Conservation (phyloP, 2,797 vertebrate species). For the Squalus acanthias region DNA sequence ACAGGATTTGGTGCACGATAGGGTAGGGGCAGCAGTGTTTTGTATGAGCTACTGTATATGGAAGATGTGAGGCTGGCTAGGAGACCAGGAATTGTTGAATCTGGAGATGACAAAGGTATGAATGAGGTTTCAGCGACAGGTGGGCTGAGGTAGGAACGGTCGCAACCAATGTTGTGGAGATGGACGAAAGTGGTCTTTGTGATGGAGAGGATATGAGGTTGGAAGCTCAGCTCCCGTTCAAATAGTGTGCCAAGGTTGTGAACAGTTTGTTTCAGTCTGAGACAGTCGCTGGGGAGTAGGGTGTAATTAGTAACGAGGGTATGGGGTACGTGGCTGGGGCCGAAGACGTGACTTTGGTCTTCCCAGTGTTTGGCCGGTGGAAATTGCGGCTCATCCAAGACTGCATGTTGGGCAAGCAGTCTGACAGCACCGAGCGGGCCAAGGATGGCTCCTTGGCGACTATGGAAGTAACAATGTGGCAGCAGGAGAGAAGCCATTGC, state of each 20-base stretch:
- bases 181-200: neutral
- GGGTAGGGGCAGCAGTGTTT: too few species aligned
- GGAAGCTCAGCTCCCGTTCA: neutral
- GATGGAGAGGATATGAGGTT: neutral
- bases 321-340: neutral
- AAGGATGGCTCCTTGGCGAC: neutral
- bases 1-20: too few species aligned
- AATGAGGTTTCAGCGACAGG: neutral
- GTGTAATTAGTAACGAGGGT: neutral
- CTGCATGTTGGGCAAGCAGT: neutral
- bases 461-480: neutral
- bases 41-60: too few species aligned
- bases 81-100: too few species aligned
- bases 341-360: neutral
- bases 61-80: too few species aligned
- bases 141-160: neutral
- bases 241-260: neutral
- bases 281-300: neutral
- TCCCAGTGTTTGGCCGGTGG: neutral
- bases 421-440: neutral
- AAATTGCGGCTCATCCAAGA: neutral
- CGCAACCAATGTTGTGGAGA: neutral
- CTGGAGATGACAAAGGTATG: neutral
- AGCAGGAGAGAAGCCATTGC: neutral
- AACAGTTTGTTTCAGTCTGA: neutral